A percentile compares a stretch with the other conserved stretches of the same genome.
Conservation (phyloP, 2,888 invertebrate genomes). For the Acanthosepion lycidas region DNA sequence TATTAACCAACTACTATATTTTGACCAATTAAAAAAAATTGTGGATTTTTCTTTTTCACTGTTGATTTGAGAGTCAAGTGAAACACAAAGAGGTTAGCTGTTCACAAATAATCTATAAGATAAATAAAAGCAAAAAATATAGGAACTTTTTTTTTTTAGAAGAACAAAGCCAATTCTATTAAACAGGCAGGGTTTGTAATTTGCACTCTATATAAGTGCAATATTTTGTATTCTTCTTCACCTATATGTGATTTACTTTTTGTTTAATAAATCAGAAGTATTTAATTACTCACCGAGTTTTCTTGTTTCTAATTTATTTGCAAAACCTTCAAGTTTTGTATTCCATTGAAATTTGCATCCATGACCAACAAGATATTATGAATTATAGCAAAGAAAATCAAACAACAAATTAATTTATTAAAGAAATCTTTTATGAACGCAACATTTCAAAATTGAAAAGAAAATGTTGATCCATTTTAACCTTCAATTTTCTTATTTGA, state of each 20-base stretch:
- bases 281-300: background rate
- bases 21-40: too few relatives aligned
- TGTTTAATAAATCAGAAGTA: background rate
- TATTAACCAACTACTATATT: too few relatives aligned
- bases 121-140: too few relatives aligned
- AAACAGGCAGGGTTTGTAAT: too few relatives aligned
- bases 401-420: background rate
- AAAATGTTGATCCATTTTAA: conserved; percentile 9
- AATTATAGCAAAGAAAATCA: background rate
- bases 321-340: background rate
- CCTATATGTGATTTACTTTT: background rate
- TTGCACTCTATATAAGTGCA: too few relatives aligned
- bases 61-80: too few relatives aligned
- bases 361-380: background rate
- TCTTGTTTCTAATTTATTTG: background rate
- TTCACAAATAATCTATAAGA: too few relatives aligned
- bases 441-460: background rate
- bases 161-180: too few relatives aligned
- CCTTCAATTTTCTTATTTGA: background rate
- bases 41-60: too few relatives aligned
- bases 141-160: too few relatives aligned
- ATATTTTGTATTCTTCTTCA: background rate
- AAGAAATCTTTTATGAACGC: background rate
- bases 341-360: background rate
- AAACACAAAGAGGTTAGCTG: too few relatives aligned